These are phyloP conservation scores for Platyrinchus mystaceus DNA, from an alignment of 2,797 vertebrate species.

Conservation along the genomic window DNA sequence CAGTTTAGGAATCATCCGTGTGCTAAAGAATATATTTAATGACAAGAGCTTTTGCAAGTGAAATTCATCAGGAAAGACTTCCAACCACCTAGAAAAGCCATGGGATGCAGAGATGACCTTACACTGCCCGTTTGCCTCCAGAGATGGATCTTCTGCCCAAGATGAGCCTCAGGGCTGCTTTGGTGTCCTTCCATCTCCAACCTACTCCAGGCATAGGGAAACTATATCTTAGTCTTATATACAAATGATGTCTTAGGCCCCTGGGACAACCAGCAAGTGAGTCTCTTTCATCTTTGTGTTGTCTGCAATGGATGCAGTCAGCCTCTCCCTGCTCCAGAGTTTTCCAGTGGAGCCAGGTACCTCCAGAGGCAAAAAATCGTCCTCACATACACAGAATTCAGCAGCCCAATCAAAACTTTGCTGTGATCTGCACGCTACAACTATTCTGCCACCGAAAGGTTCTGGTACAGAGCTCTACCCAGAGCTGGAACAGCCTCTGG, in stretches of 20 bases:
- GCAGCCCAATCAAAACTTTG: neutral
- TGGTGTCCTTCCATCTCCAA: neutral
- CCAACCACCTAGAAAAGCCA: fast-evolving
- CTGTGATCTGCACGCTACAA: neutral
- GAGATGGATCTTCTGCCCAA: neutral
- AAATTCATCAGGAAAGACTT: neutral
- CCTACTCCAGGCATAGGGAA: neutral
- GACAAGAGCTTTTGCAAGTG: neutral
- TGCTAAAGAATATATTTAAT: conserved; percentile 11
- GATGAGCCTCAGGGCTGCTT: neutral
- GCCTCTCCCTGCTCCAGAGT: neutral
- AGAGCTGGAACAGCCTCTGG: neutral
- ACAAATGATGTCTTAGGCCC: neutral
- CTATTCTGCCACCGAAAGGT: neutral
- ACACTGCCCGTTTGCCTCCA: neutral
- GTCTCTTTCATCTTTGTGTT: neutral
- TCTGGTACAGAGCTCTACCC: neutral
- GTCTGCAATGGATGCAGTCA: neutral
- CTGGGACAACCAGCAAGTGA: neutral
- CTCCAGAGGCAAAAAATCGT: fast-evolving
- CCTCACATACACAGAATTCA: fast-evolving
- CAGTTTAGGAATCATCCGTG: neutral
- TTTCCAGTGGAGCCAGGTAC: neutral
- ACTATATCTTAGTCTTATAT: neutral
- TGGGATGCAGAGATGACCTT: neutral